Evolutionary conservation across 2,113 vertebrate species (phyloP).

Genomic region (Semicossyphus pulcher): DNA sequence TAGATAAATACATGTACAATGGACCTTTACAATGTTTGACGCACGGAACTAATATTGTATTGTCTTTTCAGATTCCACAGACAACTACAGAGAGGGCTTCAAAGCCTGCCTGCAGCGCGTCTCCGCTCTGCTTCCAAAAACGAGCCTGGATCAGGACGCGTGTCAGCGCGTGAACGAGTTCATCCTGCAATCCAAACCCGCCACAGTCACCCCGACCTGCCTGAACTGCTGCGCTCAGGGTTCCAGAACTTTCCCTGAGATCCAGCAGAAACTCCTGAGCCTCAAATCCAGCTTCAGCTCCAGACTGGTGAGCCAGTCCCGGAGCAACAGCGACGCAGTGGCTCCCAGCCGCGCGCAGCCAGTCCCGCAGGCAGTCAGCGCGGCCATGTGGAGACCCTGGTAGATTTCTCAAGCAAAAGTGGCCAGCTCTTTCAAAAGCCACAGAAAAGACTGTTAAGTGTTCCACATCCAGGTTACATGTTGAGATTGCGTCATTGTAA

Average conservation of each 20-base stretch:
- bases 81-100: constrained; percentile 87
- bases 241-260: constrained; percentile 64
- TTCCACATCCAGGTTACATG: neutral
- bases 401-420: constrained; percentile 59
- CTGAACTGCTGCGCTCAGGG: constrained; percentile 74
- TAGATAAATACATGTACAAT: no score
- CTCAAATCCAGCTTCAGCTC: constrained; percentile 70
- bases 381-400: constrained; percentile 86
- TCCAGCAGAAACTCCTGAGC: constrained; percentile 72
- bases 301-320: constrained; percentile 47
- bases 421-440: neutral
- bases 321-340: neutral
- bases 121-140: constrained; percentile 81
- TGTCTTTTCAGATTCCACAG: constrained; percentile 62
- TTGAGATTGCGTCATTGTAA: constrained; percentile 47
- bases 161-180: constrained; percentile 82
- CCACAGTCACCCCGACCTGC: constrained; percentile 54
- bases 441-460: constrained; percentile 7
- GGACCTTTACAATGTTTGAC: neutral
- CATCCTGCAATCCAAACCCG: constrained; percentile 73
- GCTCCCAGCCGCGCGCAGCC: constrained; percentile 14
- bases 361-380: constrained; percentile 22
- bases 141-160: constrained; percentile 77
- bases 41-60: constrained; percentile 20
- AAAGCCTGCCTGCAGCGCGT: constrained; percentile 87